These are phyloP conservation scores for Drosophila seguyi DNA, from an alignment of 1,140 invertebrate genomes.

Conservation along the genomic window DNA sequence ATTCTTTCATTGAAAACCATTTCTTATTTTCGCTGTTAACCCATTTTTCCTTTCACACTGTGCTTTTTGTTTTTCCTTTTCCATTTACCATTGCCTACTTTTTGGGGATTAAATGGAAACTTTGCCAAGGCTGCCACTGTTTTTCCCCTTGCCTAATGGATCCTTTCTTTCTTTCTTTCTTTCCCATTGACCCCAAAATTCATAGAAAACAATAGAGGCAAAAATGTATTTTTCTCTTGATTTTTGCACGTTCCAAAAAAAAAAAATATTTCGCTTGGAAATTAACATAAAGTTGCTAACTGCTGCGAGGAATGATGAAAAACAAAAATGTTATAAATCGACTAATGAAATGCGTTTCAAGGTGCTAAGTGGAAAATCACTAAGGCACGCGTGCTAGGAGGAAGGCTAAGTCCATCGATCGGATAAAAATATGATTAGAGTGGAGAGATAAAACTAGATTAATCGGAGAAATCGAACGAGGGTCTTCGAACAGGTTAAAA, in stretches of 20 bases:
- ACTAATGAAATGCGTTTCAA: slow-evolving; percentile 34
- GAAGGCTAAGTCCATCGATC: slow-evolving; percentile 1
- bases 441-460: not conserved
- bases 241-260: slow-evolving; percentile 18
- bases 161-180: slow-evolving; percentile 11
- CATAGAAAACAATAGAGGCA: not conserved
- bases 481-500: too few species aligned
- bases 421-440: slow-evolving; percentile 7
- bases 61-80: not conserved
- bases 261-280: slow-evolving; percentile 34
- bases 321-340: slow-evolving; percentile 26
- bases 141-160: slow-evolving; percentile 1
- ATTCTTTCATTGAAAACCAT: too few species aligned
- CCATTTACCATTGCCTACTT: slow-evolving; percentile 32
- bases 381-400: slow-evolving; percentile 1
- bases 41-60: not conserved
- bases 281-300: slow-evolving; percentile 42
- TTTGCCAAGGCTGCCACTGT: slow-evolving; percentile 5
- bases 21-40: not conserved
- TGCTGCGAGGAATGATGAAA: slow-evolving; percentile 16
- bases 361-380: slow-evolving; percentile 49
- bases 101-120: slow-evolving; percentile 6
- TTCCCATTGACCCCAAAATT: slow-evolving; percentile 9
- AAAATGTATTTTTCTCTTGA: slow-evolving; percentile 13
- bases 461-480: not conserved